Evolutionary conservation across 2,113 vertebrate genomes (phyloP).

Genomic region (Thomomys bottae): DNA sequence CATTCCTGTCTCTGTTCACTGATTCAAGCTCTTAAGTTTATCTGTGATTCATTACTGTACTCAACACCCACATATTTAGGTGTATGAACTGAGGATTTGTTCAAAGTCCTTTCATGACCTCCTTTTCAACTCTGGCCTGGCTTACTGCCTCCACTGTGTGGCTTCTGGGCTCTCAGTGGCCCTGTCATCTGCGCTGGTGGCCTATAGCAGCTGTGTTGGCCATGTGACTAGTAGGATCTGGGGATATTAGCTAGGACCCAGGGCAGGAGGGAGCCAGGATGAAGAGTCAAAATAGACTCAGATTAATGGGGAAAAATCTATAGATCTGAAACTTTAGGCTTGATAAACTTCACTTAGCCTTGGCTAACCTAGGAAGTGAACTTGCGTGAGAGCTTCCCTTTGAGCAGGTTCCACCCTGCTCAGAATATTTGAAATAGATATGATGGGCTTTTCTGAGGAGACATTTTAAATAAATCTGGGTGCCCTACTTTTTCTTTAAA

Average conservation of each 20-base stretch:
- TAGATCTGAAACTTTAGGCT: neutral
- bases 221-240: too few relatives aligned
- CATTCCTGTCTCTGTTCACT: neutral
- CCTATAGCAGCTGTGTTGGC: neutral
- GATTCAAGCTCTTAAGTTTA: neutral
- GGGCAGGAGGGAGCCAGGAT: neutral
- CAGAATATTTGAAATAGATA: neutral
- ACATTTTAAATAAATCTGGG: conserved; percentile 6
- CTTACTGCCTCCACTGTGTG: neutral
- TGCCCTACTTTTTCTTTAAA: neutral
- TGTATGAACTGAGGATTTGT: neutral
- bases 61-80: neutral
- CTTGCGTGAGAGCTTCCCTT: neutral
- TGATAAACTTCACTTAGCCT: neutral
- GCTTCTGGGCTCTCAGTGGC: neutral
- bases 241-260: neutral
- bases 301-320: neutral
- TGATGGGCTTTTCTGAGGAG: neutral
- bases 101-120: neutral
- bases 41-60: neutral
- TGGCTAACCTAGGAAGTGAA: neutral
- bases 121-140: neutral
- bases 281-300: neutral
- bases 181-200: neutral
- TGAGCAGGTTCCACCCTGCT: neutral